Conservation (phyloP, 23 tunicate species). For the Ascidia mentula region DNA sequence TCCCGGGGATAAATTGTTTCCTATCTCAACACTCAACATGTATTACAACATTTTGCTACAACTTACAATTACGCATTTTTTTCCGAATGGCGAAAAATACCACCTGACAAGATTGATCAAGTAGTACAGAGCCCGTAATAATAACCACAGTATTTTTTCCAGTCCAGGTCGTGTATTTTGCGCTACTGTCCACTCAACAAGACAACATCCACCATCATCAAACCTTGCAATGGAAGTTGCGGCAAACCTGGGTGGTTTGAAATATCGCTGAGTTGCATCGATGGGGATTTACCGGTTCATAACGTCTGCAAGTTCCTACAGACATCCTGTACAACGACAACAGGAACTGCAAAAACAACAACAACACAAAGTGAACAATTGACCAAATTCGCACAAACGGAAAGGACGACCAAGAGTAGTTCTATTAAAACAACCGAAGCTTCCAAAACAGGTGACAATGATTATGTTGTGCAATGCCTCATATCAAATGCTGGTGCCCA, state of each 20-base stretch:
- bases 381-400: neutral
- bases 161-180: neutral
- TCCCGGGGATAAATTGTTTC: too few relatives aligned
- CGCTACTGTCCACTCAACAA: neutral
- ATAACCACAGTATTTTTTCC: too few relatives aligned
- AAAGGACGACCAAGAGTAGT: neutral
- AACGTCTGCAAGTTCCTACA: neutral
- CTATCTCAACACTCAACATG: too few relatives aligned
- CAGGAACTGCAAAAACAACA: neutral
- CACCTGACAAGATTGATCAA: too few relatives aligned
- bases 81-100: too few relatives aligned
- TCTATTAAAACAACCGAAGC: neutral
- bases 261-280: neutral
- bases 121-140: too few relatives aligned
- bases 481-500: too few relatives aligned
- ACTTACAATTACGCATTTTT: too few relatives aligned
- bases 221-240: neutral
- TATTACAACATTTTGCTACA: too few relatives aligned
- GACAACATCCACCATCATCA: neutral
- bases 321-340: neutral
- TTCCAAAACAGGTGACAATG: too few relatives aligned
- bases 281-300: neutral
- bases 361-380: neutral
- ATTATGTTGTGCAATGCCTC: too few relatives aligned
- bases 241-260: neutral